Evolutionary conservation across 2,888 invertebrate genomes (phyloP), one percentile per base, ranked within the genome.

Genomic region (Octonoba sinensis): DNA sequence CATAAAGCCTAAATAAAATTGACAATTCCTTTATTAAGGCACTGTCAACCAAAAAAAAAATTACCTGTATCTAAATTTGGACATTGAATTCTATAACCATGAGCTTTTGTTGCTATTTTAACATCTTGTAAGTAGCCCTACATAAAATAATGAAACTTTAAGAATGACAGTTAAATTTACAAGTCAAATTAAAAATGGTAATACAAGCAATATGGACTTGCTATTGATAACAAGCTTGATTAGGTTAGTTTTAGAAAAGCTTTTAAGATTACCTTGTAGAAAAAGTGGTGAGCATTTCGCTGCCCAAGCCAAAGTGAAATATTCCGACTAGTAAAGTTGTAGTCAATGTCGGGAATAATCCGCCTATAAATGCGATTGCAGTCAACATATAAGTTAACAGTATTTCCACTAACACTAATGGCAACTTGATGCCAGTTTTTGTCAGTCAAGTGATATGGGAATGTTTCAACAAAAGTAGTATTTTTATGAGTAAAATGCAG

Each of bases 111-210:
- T 88, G 95, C 93, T 89, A 96, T 91, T 89, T 93, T 92, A 87
- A 95, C 93, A 88, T 96, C 95, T 91, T 95, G 94, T 89, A 96
- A 91, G 86, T 93, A 93, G 88, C 96, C 96, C 96, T 96, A 84
- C 64, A 57, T 12, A 44, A 36, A 36, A 36, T 8, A 36, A 11
- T 36, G 11, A 36, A 36, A 54, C 0, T 49, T 27, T 13, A 36
- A 6, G 36, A 36, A 3, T 6, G 11, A 36, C 8, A 36, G n/a
- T n/a, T n/a, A n/a, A 8, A 36, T 6, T 36, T 36, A 6, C 36
- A 36, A 36, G 6, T 4, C 36, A 36, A 36, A 36, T 36, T 6
- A 11, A 36, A 36, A 36, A 8, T 36, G 8, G n/a, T n/a, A n/a
- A n/a, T n/a, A n/a, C n/a, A n/a, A n/a, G n/a, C 8, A 1, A 36